Evolutionary conservation across 2,113 vertebrate genomes (phyloP).

Genomic region (Phyllostomus discolor): DNA sequence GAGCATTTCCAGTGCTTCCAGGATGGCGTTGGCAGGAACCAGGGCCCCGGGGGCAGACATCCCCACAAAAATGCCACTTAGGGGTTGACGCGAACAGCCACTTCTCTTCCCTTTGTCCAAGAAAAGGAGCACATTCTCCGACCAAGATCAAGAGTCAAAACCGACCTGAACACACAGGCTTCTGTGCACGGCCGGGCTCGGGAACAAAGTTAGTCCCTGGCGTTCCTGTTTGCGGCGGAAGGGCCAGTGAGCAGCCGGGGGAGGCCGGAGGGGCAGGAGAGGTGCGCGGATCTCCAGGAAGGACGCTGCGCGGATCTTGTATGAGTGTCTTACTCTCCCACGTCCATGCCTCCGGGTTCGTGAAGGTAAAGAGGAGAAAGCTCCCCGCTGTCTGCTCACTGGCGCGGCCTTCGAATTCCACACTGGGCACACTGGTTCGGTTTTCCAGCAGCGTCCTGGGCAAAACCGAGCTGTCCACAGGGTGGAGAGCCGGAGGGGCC

Average conservation of each 20-base stretch:
- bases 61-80: neutral
- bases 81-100: neutral
- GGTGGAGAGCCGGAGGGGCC: neutral
- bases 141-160: neutral
- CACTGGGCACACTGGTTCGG: neutral
- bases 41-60: neutral
- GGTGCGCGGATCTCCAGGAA: too few species aligned
- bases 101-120: neutral
- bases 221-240: neutral
- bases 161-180: rapidly evolving
- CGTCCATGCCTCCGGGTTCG: neutral
- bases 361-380: neutral
- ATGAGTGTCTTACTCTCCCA: neutral
- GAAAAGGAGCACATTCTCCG: neutral
- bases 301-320: neutral
- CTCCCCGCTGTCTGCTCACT: neutral
- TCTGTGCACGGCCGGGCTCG: neutral
- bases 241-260: neutral
- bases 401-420: neutral
- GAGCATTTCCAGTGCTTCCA: neutral
- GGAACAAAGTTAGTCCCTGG: neutral
- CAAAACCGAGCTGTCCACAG: neutral
- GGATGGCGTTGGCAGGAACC: neutral
- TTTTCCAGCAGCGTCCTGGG: neutral
- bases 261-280: rapidly evolving